Percentiles rank a stretch among this genome's conserved stretches.
phyloP scores from a whole-genome alignment of 2,797 vertebrate genomes.

The Pipistrellus nathusii region DNA sequence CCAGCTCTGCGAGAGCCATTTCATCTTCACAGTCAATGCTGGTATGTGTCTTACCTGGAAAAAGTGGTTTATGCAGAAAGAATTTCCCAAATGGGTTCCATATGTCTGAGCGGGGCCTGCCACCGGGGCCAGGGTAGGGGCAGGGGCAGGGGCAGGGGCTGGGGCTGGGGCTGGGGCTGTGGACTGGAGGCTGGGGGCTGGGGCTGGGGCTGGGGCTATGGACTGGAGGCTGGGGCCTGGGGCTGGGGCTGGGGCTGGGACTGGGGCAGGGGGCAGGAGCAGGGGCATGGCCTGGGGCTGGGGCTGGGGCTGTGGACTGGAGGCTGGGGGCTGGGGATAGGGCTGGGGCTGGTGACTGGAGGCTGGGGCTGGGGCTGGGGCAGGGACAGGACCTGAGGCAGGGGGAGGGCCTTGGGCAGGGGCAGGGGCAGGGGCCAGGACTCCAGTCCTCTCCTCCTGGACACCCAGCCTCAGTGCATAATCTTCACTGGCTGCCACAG shows the following conservation, averaged over 20 bases:
- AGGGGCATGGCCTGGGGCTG: too few relatives aligned
- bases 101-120: conserved; percentile 61
- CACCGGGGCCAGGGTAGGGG: too few relatives aligned
- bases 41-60: conserved; percentile 78
- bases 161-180: too few relatives aligned
- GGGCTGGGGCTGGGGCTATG: too few relatives aligned
- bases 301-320: too few relatives aligned
- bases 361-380: too few relatives aligned
- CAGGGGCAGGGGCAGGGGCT: neutral
- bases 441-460: neutral
- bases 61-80: conserved; percentile 73
- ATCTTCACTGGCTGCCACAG: neutral
- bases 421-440: neutral
- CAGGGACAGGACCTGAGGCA: too few relatives aligned
- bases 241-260: neutral
- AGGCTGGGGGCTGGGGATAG: neutral
- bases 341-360: too few relatives aligned
- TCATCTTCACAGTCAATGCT: conserved; percentile 60
- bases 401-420: too few relatives aligned
- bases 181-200: too few relatives aligned
- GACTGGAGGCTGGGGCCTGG: neutral
- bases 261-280: too few relatives aligned
- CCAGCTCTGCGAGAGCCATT: neutral
- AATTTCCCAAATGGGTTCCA: conserved; percentile 83
- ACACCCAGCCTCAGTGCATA: neutral